A percentile compares a stretch with the other conserved stretches of the same genome.
phyloP scores from a whole-genome alignment of 2,113 vertebrate species.

The Nestor notabilis region DNA sequence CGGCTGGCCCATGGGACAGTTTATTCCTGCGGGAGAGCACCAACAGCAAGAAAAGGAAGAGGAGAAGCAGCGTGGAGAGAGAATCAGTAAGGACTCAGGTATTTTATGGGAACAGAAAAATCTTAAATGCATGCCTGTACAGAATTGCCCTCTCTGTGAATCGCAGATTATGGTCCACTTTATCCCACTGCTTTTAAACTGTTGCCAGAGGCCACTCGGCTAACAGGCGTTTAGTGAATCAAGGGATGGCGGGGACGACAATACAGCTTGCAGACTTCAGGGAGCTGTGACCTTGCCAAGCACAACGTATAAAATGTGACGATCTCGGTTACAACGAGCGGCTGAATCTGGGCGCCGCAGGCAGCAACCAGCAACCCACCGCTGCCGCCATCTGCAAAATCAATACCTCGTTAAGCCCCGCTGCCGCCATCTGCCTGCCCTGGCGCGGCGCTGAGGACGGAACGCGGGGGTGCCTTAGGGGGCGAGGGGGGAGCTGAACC shows the following conservation, averaged over 20 bases:
- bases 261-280: background rate
- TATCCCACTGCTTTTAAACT: background rate
- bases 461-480: accelerated
- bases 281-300: conserved; percentile 33
- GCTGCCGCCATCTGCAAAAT: background rate
- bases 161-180: background rate
- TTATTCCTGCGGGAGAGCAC: background rate
- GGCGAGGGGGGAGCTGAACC: accelerated
- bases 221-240: conserved; percentile 20
- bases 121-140: background rate
- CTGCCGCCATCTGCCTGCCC: background rate
- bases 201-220: background rate
- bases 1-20: accelerated
- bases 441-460: accelerated
- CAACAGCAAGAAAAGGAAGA: background rate
- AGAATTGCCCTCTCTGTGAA: background rate
- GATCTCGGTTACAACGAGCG: accelerated
- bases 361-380: background rate
- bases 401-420: background rate
- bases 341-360: accelerated
- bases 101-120: background rate
- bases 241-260: background rate
- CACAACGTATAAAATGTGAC: background rate
- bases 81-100: background rate
- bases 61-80: accelerated